These are phyloP conservation scores for Alentia gelatinosa DNA, from an alignment of 2,888 invertebrate species.

Conservation along the genomic window DNA sequence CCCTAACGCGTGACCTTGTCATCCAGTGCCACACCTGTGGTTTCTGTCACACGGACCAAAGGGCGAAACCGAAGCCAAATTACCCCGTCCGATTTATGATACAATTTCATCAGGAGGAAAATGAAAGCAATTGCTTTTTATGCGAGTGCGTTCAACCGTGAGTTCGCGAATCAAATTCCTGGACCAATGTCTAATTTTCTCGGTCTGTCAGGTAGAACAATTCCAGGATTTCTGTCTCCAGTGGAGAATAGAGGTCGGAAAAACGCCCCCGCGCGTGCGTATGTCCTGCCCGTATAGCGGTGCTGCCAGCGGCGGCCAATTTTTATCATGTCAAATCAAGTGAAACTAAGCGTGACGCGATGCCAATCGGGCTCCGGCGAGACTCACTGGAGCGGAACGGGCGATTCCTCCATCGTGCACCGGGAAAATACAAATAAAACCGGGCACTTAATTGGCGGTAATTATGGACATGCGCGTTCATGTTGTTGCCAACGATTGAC, in stretches of 20 bases:
- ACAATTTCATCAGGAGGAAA: background rate
- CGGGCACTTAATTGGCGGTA: slow-evolving; percentile 1
- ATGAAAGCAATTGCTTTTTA: background rate
- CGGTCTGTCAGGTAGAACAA: background rate
- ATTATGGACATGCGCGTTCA: background rate
- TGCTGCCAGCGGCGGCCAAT: background rate
- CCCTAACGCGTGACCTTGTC: background rate
- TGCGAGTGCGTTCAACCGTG: background rate
- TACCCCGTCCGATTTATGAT: background rate
- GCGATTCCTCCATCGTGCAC: background rate
- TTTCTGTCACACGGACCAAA: background rate
- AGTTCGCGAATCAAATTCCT: background rate
- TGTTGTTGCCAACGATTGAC: slow-evolving; percentile 10
- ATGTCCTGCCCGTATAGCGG: too few relatives aligned
- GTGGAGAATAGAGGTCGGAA: too few relatives aligned
- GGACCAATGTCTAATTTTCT: background rate
- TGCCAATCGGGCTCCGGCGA: background rate
- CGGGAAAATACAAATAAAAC: slow-evolving; percentile 12
- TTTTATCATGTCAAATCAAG: background rate
- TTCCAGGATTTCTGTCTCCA: background rate
- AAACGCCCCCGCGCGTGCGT: too few relatives aligned
- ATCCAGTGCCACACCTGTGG: background rate
- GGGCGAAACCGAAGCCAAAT: background rate
- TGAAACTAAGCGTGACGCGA: background rate
- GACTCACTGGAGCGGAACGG: background rate